Evolutionary conservation across 2,888 invertebrate genomes (phyloP), one percentile per base, ranked within the genome.

Genomic region (Lycaena phlaeas): DNA sequence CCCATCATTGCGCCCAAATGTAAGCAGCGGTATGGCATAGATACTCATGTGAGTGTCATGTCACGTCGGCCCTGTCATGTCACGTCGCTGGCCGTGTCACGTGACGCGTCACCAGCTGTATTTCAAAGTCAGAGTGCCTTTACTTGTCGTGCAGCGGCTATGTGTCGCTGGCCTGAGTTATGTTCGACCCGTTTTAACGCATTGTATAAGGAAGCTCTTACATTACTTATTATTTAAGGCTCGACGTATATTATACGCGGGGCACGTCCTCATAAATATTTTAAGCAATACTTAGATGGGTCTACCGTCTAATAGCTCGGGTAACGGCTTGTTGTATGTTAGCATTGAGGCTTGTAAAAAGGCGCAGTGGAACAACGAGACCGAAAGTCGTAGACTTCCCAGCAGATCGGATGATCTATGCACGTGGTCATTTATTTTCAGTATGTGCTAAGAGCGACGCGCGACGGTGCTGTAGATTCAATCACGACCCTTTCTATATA

Each of bases 111-210:
- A 40, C 31, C 39, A 22, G 22, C 22, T 27, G 38, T 42, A 25
- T 28, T 39, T 42, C 36, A 29, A 36, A 36, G 39, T 39, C 39
- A 11, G 18, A 42, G 42, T 39, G 39, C 38, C 36, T 42, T 42
- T 42, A 27, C 42, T 36, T 42, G 42, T 42, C 28, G 28, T 38
- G 39, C 40, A 25, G 12, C 17, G 25, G 30, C 26, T 15, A 22
- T n/a, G 36, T 18, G 36, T 25, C 25, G 25, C 14, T 15, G 17
- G 11, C 10, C 26, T 28, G 36, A 37, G 30, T 43, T 41, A 41
- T 31, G 34, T 30, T 17, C 38, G 27, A 38, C 41, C 36, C 31
- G 42, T 30, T 39, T 27, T 30, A 31, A 37, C 37, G 37, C 12
- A 22, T 10, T 31, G 22, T 36, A 22, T 22, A 25, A 29, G 14